Conservation (phyloP, 2,888 invertebrate genomes). For the Bellardia bayeri region DNA sequence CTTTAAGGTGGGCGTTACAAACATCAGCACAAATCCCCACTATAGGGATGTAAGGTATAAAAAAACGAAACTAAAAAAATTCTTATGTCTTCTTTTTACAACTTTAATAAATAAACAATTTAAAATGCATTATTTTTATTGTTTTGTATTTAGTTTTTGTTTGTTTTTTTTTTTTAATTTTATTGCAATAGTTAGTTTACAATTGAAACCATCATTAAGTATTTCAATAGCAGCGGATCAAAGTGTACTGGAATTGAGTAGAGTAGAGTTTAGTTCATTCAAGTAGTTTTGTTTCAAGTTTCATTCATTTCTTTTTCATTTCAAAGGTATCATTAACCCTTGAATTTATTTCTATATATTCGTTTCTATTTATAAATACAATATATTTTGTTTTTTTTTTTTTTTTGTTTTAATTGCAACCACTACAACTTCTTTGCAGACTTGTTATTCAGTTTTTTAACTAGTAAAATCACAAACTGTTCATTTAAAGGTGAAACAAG, state of each 20-base stretch:
- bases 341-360: constrained; percentile 45
- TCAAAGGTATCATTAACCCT: constrained; percentile 61
- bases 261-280: constrained; percentile 8
- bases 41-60: too few relatives aligned
- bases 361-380: background rate
- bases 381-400: constrained; percentile 3
- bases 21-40: too few relatives aligned
- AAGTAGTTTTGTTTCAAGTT: constrained; percentile 17
- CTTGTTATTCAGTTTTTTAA: constrained; percentile 49
- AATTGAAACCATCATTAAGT: constrained; percentile 55
- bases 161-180: constrained; percentile 11
- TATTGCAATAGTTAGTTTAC: constrained; percentile 44
- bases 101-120: constrained; percentile 32
- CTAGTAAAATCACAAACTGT: constrained; percentile 54
- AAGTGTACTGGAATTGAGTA: background rate
- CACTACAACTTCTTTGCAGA: constrained; percentile 50
- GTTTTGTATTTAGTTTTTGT: background rate
- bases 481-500: constrained; percentile 64
- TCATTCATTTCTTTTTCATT: constrained; percentile 9
- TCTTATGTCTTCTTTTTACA: constrained; percentile 2
- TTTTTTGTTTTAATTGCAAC: constrained; percentile 38
- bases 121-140: constrained; percentile 24
- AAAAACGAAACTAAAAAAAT: background rate
- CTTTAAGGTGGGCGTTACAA: too few relatives aligned
- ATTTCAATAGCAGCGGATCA: constrained; percentile 14